Conservation (phyloP, 2,797 vertebrate genomes). For the Enoplosus armatus region DNA sequence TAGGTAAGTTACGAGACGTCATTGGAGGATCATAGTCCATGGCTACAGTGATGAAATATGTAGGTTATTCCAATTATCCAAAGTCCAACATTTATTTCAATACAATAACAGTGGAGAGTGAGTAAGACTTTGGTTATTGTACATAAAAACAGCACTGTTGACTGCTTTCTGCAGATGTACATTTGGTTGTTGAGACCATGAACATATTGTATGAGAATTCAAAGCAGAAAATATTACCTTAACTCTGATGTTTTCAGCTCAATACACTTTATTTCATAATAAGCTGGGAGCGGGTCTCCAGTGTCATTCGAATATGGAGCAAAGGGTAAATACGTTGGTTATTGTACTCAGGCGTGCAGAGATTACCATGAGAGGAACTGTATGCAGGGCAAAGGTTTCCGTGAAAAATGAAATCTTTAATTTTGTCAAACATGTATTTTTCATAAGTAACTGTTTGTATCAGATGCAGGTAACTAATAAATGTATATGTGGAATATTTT, state of each 20-base stretch:
- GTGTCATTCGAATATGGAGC: constrained; percentile 33
- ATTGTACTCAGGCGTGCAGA: constrained; percentile 6
- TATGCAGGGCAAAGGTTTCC: constrained; percentile 13
- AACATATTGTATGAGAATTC: neutral
- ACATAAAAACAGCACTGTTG: constrained; percentile 32
- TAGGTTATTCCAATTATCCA: constrained; percentile 68
- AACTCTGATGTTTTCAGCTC: constrained; percentile 2
- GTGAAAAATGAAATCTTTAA: neutral
- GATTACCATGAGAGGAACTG: constrained; percentile 6
- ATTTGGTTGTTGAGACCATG: neutral
- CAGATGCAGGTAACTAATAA: neutral
- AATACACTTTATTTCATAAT: neutral
- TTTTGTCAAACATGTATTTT: neutral
- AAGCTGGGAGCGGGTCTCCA: neutral
- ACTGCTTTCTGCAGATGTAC: constrained; percentile 6
- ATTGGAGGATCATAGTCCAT: constrained; percentile 76
- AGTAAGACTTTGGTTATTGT: constrained; percentile 28
- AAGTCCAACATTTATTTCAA: constrained; percentile 72
- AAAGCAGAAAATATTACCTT: neutral
- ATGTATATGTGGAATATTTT: neutral
- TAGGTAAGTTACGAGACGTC: constrained; percentile 69
- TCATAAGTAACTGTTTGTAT: neutral
- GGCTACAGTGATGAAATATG: constrained; percentile 68
- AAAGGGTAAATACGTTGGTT: constrained; percentile 34
- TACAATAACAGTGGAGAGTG: constrained; percentile 64